Evolutionary conservation across 30 jellyfish, hydroid and myxozoan species (phyloP).

Genomic region (Aurelia sp.): DNA sequence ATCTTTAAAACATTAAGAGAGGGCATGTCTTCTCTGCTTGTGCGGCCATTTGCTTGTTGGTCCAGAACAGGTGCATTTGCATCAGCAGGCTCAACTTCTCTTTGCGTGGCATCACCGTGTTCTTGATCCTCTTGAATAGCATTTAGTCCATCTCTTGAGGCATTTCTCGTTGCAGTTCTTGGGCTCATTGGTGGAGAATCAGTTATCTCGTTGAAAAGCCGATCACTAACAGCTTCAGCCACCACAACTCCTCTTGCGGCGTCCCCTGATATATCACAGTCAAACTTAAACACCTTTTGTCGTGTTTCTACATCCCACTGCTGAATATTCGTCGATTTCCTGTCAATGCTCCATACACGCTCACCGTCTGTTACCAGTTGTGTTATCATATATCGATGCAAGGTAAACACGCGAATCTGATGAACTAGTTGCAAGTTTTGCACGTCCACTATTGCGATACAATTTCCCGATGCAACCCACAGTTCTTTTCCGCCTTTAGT

Average conservation of each 20-base stretch:
- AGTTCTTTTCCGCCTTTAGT: slow-evolving; percentile 66
- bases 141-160: too few relatives aligned
- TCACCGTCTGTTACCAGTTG: slow-evolving; percentile 72
- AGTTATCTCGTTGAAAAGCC: slow-evolving; percentile 19
- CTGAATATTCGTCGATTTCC: slow-evolving; percentile 68
- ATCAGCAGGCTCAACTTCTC: not conserved
- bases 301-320: slow-evolving; percentile 89
- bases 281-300: slow-evolving; percentile 38
- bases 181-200: slow-evolving; percentile 56
- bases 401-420: slow-evolving; percentile 54
- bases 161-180: not conserved
- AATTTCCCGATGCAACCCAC: slow-evolving; percentile 96
- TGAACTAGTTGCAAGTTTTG: slow-evolving; percentile 41
- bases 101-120: too few relatives aligned
- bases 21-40: not conserved
- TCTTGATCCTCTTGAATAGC: too few relatives aligned
- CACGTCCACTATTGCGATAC: slow-evolving; percentile 70
- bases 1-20: slow-evolving; percentile 14
- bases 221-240: slow-evolving; percentile 43
- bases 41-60: not conserved
- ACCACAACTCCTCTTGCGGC: slow-evolving; percentile 40
- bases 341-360: slow-evolving; percentile 75
- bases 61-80: not conserved
- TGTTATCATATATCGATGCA: slow-evolving; percentile 62
- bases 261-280: slow-evolving; percentile 52